Percentiles rank a stretch among this genome's conserved stretches.
Conservation (phyloP, 2,113 vertebrate species). For the Tetrao urogallus region DNA sequence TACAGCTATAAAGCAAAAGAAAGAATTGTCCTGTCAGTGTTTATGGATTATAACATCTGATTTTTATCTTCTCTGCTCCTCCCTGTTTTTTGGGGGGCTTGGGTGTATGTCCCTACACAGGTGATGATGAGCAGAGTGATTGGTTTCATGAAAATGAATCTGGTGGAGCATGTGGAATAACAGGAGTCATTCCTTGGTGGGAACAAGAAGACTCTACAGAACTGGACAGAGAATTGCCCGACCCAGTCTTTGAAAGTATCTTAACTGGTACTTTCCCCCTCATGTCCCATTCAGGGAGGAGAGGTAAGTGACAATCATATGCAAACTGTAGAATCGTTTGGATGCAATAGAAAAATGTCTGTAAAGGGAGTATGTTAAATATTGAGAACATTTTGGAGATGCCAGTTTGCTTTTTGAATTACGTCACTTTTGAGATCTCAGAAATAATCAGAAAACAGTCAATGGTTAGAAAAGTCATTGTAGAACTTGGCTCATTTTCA, state of each 20-base stretch:
- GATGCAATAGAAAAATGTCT: background rate
- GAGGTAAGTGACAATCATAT: constrained; percentile 82
- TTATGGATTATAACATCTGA: constrained; percentile 24
- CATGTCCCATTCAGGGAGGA: constrained; percentile 87
- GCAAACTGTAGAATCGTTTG: background rate
- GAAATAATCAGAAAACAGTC: background rate
- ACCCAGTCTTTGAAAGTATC: constrained; percentile 95
- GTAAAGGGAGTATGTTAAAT: constrained; percentile 28
- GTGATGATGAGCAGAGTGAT: constrained; percentile 97
- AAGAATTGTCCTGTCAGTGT: background rate
- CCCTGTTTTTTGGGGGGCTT: background rate
- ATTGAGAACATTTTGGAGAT: background rate
- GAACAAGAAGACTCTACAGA: constrained; percentile 87
- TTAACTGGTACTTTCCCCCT: constrained; percentile 93
- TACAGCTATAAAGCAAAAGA: constrained; percentile 8
- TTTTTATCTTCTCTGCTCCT: constrained; percentile 45
- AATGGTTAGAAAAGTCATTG: background rate
- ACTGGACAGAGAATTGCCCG: constrained; percentile 86
- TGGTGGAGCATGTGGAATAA: constrained; percentile 92
- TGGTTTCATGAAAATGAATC: constrained; percentile 96
- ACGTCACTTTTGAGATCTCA: background rate
- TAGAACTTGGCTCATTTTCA: background rate
- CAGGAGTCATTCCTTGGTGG: constrained; percentile 94
- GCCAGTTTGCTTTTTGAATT: background rate
- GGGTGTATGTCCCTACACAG: constrained; percentile 69